phyloP scores from a whole-genome alignment of 1,140 invertebrate genomes.

The Macrostomum lignano region DNA sequence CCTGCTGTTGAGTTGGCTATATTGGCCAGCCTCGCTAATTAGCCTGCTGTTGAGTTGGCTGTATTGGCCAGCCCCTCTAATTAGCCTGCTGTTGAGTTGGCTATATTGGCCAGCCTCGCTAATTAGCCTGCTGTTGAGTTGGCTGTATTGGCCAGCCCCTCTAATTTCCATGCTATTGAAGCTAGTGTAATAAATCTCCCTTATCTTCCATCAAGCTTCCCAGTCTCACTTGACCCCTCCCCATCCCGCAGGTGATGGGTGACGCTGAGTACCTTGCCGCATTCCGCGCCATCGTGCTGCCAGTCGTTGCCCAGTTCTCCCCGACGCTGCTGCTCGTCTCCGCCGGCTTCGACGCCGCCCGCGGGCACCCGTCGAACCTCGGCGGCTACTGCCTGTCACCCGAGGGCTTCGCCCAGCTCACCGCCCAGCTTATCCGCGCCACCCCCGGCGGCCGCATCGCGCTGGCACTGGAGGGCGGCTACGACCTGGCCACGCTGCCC shows the following conservation, averaged over 20 bases:
- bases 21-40: too few species aligned
- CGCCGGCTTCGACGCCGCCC: constrained; percentile 80
- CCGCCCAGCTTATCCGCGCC: not conserved
- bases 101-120: too few species aligned
- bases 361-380: constrained; percentile 65
- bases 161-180: too few species aligned
- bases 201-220: constrained; percentile 8
- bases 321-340: constrained; percentile 83
- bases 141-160: too few species aligned
- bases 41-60: too few species aligned
- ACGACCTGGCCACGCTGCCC: constrained; percentile 74
- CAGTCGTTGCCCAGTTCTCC: constrained; percentile 40
- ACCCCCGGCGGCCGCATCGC: constrained; percentile 49
- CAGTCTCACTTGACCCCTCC: constrained; percentile 69
- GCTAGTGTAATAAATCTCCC: too few species aligned
- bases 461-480: constrained; percentile 55
- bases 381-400: constrained; percentile 75
- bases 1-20: too few species aligned
- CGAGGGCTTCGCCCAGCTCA: constrained; percentile 33
- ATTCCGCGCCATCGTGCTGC: constrained; percentile 37
- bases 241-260: constrained; percentile 57
- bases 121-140: too few species aligned
- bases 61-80: too few species aligned
- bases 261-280: constrained; percentile 93
- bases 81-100: too few species aligned